Evolutionary conservation across 2,888 invertebrate genomes (phyloP), one percentile per base, ranked within the genome.

Genomic region (Hedya salicella): DNA sequence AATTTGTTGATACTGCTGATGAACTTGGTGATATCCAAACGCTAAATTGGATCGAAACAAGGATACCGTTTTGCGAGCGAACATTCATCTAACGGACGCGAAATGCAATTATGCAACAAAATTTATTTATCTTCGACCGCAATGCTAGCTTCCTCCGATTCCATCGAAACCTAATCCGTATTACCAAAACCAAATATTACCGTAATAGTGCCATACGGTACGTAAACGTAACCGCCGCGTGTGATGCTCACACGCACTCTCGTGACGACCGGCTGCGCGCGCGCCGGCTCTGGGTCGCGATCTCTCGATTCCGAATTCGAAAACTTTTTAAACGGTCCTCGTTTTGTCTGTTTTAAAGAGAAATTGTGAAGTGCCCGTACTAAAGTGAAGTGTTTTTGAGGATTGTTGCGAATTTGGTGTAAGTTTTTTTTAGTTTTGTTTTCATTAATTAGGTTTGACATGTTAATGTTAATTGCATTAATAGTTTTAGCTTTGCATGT

Each of bases 231-330:
- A 87, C 77, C 56, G 42, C 11, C 44, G 25, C 36, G 70, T 73
- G 63, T 56, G 25, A 25, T 25, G 42, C 50, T 75, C 72, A 70
- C 79, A 81, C 82, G 83, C 89, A 89, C 85, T 89, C 87, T 81
- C 75, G 76, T 80, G 74, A 75, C 77, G 78, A 78, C 76, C 75
- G 80, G 80, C 81, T 82, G 70, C 76, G 85, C 86, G 82, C 88
- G 88, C 78, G 80, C 70, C 63, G 66, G 72, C 80, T 78, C 79
- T 82, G 71, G 80, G 80, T 82, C 82, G 79, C 61, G 64, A 67
- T 73, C 79, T 79, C 76, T 78, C 71, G 71, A 81, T 78, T 78
- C 73, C 68, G 74, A 75, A 76, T 76, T 74, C 73, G 70, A 59
- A 16, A 61, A 42, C 62, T 66, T 70, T 74, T 71, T 68, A 50